Percentiles rank a stretch among this genome's conserved stretches.
These are phyloP conservation scores for Nebria salina DNA, from an alignment of 2,888 invertebrate genomes.

Conservation along the genomic window DNA sequence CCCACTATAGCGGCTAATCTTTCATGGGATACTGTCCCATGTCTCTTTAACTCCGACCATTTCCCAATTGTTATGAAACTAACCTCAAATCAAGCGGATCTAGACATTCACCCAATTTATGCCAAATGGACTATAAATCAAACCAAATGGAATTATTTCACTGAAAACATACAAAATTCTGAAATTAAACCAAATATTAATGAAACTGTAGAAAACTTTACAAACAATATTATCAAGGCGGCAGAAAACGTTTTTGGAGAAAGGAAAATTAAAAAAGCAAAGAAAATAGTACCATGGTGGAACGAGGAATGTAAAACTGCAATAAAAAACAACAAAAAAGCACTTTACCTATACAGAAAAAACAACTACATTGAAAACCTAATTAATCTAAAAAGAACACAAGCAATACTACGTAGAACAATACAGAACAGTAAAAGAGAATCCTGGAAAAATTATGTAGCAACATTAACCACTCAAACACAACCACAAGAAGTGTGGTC, in stretches of 20 bases:
- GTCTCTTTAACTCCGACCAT: constrained; percentile 15
- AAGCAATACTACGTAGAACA: constrained; percentile 38
- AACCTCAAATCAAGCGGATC: not conserved
- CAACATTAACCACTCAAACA: constrained; percentile 22
- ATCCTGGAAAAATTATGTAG: constrained; percentile 43
- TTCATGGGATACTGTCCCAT: constrained; percentile 7
- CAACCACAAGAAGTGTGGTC: constrained; percentile 42
- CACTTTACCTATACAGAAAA: constrained; percentile 46
- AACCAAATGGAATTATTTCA: not conserved
- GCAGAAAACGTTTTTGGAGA: not conserved
- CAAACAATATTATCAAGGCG: not conserved
- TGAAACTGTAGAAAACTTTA: not conserved
- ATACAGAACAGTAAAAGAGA: constrained; percentile 41
- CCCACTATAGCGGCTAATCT: constrained; percentile 2
- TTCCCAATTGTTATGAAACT: constrained; percentile 15
- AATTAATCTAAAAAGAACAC: constrained; percentile 45
- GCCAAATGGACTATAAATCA: constrained; percentile 11
- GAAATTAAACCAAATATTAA: not conserved
- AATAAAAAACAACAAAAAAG: constrained; percentile 40
- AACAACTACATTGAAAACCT: constrained; percentile 37
- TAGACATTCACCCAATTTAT: constrained; percentile 13
- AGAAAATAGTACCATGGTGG: constrained; percentile 47
- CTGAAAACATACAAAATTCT: no score
- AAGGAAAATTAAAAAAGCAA: not conserved
- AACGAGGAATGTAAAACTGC: constrained; percentile 43